These are phyloP conservation scores for Agrilus mali DNA, from an alignment of 2,888 invertebrate genomes.

Conservation along the genomic window DNA sequence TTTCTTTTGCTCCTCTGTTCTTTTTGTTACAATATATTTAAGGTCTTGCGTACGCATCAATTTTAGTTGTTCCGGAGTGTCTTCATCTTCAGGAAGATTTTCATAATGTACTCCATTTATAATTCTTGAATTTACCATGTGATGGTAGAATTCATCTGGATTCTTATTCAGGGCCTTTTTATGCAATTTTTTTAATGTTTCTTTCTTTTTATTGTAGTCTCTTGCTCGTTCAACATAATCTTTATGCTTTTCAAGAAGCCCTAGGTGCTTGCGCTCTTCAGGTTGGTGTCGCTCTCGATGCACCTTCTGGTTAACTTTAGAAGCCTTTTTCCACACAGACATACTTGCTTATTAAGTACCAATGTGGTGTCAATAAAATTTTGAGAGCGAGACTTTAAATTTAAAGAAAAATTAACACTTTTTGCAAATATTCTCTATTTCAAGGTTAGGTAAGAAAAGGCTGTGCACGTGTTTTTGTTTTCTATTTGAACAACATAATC, in stretches of 20 bases:
- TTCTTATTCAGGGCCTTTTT: constrained; percentile 83
- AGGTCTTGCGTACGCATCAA: constrained; percentile 87
- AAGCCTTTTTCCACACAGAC: constrained; percentile 85
- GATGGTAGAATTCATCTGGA: constrained; percentile 97
- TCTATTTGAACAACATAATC: too few species aligned
- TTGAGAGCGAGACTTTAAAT: too few species aligned
- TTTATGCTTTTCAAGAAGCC: constrained; percentile 78
- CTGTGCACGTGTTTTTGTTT: neutral
- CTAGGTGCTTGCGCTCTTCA: constrained; percentile 60
- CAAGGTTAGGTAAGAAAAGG: too few species aligned
- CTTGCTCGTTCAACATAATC: constrained; percentile 70
- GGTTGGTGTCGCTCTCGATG: constrained; percentile 81
- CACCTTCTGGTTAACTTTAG: constrained; percentile 71
- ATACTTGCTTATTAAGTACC: constrained; percentile 34
- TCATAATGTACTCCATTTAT: constrained; percentile 50
- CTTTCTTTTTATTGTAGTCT: constrained; percentile 72
- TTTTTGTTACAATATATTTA: constrained; percentile 65
- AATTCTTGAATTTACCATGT: constrained; percentile 84
- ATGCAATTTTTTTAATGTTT: constrained; percentile 66
- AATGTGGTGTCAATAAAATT: too few species aligned
- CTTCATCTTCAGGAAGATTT: constrained; percentile 50
- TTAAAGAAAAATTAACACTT: too few species aligned
- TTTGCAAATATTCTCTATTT: too few species aligned
- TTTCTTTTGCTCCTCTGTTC: constrained; percentile 70
- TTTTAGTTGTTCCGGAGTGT: constrained; percentile 71